Evolutionary conservation across 1,140 invertebrate genomes (phyloP), one percentile per base, ranked within the genome.

Genomic region (Glossosoma conforme): DNA sequence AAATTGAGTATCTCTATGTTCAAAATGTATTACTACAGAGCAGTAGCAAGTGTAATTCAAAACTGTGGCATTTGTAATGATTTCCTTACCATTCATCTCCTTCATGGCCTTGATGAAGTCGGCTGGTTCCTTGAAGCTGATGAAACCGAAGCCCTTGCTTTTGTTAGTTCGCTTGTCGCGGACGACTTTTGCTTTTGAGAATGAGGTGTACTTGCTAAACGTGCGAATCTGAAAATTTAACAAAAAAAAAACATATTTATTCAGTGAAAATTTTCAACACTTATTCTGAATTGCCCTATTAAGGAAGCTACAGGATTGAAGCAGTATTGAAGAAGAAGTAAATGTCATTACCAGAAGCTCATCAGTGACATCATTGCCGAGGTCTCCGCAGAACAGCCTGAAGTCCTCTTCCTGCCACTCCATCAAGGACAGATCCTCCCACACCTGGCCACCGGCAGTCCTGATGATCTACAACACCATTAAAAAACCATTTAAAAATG

Each of bases 41-140:
- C n/a, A n/a, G n/a, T n/a, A n/a, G n/a, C n/a, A n/a, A n/a, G n/a
- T n/a, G n/a, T n/a, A n/a, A n/a, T n/a, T n/a, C n/a, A n/a, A n/a
- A n/a, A n/a, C n/a, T n/a, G n/a, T n/a, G n/a, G n/a, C n/a, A n/a
- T n/a, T n/a, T n/a, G n/a, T n/a, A n/a, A n/a, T n/a, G n/a, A n/a
- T n/a, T n/a, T n/a, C n/a, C 75, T 81, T 65, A 87, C 86, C 89
- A 63, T 92, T 95, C 89, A 98, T 95, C 79, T 98, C 96, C 64
- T 97, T 93, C 87, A 98, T 98, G 8, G 97, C 97, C 63, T 89
- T 87, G 25, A 96, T 94, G 64, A 98, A 99, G 69, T 99, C 97
- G 28, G 89, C 85, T 0, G 97, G 94, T 72, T 99, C 94, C 65
- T 93, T 95, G 65, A 99, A 98, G 60, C 95, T 98, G 24, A 98